Evolutionary conservation across 2,797 vertebrate genomes (phyloP), one percentile per base, ranked within the genome.

Genomic region (Enteromius thamalakanensis): DNA sequence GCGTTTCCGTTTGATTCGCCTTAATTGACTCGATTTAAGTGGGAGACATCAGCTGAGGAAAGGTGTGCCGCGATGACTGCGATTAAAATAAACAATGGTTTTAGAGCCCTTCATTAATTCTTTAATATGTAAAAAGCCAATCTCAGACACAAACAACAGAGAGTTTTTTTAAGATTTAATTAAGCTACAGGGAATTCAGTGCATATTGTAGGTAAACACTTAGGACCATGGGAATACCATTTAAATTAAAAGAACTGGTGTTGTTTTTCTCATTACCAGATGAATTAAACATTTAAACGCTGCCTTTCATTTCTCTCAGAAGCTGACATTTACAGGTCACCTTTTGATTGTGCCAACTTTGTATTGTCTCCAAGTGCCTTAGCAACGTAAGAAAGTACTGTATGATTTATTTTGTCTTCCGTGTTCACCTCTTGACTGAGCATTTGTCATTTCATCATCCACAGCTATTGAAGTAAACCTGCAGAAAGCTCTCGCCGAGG

Each of bases 401-500:
- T 47, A 37, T 79, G 71, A 77, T n/a, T 32, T 64, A 68, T 49
- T 87, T 55, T 29, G 68, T 26, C n/a, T 72, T 49, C 51, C 19
- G 26, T 77, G 9, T 71, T 55, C 37, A 37, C 62, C 29, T 47
- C 19, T 76, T 23, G 62, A 79, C 60, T 70, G 26, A 79, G 42
- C 74, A 76, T 82, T 60, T 77, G 26, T 84, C 60, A 34, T 47
- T 80, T 76, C 68, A 79, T 82, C 75, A 47, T 88, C 83, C 80
- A 79, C 92, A 99, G 98, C 96, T 90, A 95, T 97, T 2, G 98
- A 99, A 93, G 94, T 99, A 82, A 98, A 97, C 87, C 93, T 99
- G 85, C 96, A 98, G 90, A 97, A 98, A 92, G 97, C 97, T 65
- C 89, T 99, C 87, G 95, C 96, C 2, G 97, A 99, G 90, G 97